phyloP scores from a whole-genome alignment of 2,888 invertebrate species.

The Eilema sororculum region DNA sequence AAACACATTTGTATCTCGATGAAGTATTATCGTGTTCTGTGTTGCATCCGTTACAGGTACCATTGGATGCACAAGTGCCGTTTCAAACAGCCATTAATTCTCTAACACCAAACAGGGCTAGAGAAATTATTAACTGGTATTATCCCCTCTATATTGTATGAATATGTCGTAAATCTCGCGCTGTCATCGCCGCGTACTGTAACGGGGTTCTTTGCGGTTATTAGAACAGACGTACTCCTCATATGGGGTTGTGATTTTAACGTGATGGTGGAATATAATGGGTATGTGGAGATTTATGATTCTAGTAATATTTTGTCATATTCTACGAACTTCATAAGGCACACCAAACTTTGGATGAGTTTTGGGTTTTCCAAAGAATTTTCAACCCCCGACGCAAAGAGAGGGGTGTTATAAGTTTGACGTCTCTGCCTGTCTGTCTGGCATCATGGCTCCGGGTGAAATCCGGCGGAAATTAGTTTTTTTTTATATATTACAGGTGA shows the following conservation, averaged over 20 bases:
- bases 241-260: background rate
- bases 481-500: no score
- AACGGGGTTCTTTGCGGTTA: slow-evolving; percentile 42
- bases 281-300: background rate
- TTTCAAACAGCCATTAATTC: slow-evolving; percentile 34
- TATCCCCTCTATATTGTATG: slow-evolving; percentile 41
- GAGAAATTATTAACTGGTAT: slow-evolving; percentile 42
- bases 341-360: background rate
- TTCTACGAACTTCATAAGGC: background rate
- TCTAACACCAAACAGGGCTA: slow-evolving; percentile 32
- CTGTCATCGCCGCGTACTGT: slow-evolving; percentile 39
- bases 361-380: no score
- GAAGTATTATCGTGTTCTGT: background rate
- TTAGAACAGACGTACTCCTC: slow-evolving; percentile 24
- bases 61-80: background rate
- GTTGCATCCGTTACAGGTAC: background rate
- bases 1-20: slow-evolving; percentile 1
- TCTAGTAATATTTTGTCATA: background rate
- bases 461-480: no score
- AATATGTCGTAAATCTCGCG: slow-evolving; percentile 49
- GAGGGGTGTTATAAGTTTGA: no score
- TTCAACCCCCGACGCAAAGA: no score
- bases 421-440: no score
- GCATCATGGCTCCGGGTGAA: no score
- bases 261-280: background rate